Evolutionary conservation across 2,113 vertebrate genomes (phyloP), one percentile per base, ranked within the genome.

Genomic region (Alaudala cheleensis): DNA sequence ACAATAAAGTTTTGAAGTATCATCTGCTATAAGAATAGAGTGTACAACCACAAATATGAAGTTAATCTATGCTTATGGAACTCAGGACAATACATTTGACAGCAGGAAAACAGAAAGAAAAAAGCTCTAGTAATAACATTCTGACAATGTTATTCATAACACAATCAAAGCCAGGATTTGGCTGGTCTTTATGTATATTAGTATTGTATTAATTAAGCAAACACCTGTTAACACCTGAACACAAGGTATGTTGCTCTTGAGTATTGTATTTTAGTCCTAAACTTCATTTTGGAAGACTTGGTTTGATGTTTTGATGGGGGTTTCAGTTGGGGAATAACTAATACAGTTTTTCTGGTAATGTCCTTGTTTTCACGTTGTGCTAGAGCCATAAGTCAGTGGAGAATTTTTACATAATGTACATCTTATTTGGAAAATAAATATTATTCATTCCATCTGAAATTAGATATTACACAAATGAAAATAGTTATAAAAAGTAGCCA

Each of bases 151-250:
- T 88, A 28, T n/a, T 79, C 17, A 7, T 51, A 69, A 47, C 14
- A 42, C 7, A 56, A 31, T 25, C 8, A 47, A 51, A 45, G 12
- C 9, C 33, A 42, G 25, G 15, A 34, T 53, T 76, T 71, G 84
- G 29, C 3, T 77, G 29, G 34, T 62, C 24, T 42, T 78, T 14
- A 44, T 21, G 4, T 33, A 34, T 61, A 28, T 86, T 80, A n/a
- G n/a, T n/a, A n/a, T n/a, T n/a, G n/a, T n/a, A n/a, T 51, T 96
- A 76, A 79, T 60, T 39, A 89, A 78, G 79, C 21, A 92, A 95
- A 91, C 60, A 90, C 60, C 14, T 64, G 53, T n/a, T n/a, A n/a
- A n/a, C n/a, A n/a, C n/a, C n/a, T n/a, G 60, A 94, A 54, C 22
- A 71, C 14, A 91, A 69, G 18, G 2, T 45, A 74, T 24, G 87